Evolutionary conservation across 2,797 vertebrate genomes (phyloP).

Genomic region (Molossus molossus): DNA sequence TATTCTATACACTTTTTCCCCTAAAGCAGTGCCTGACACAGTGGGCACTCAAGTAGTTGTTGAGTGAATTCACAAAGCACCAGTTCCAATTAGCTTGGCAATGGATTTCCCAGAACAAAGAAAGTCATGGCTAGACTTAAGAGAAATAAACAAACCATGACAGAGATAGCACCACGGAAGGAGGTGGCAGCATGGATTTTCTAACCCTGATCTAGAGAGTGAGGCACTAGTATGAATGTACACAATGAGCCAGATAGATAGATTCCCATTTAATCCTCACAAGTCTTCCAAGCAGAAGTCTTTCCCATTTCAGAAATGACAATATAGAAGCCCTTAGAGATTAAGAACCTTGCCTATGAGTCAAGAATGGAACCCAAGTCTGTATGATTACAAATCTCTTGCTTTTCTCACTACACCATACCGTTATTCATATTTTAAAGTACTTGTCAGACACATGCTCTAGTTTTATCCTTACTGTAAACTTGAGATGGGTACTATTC

Average conservation of each 20-base stretch:
- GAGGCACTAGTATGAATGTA: background rate
- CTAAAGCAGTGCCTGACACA: background rate
- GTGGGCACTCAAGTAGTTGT: background rate
- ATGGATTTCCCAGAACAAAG: background rate
- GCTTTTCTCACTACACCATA: background rate
- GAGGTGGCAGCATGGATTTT: background rate
- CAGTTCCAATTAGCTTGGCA: background rate
- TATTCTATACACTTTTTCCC: background rate
- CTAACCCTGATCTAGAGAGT: background rate
- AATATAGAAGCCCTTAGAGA: background rate
- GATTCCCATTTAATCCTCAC: background rate
- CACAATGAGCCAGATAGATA: background rate
- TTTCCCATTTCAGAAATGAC: background rate
- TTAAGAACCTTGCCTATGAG: background rate
- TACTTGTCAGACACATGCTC: conserved; percentile 1
- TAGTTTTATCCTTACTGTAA: conserved; percentile 6
- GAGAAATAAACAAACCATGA: background rate
- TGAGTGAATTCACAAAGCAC: background rate
- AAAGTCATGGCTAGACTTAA: background rate
- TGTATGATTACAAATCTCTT: conserved; percentile 14
- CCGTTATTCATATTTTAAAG: background rate
- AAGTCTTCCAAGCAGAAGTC: background rate
- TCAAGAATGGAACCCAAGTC: background rate
- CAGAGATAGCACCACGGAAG: background rate
- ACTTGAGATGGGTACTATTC: background rate